Base-by-base conservation (phyloP, 23 tunicate genomes). In the Trididemnum nubilum region DNA sequence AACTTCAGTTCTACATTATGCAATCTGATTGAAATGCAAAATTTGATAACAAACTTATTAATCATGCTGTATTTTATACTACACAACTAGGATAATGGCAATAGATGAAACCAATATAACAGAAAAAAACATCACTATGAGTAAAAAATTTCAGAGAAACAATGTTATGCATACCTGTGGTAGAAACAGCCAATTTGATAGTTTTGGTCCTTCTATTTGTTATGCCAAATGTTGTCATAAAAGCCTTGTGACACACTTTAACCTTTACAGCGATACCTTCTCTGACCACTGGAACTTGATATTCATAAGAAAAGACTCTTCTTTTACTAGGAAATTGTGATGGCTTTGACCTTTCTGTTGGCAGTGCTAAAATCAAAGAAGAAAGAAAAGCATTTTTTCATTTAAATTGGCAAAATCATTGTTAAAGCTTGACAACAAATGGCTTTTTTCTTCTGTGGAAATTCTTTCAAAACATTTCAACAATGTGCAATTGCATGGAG, bases 211-310 rank as follows among this genome's bases (percentile, higher is more conserved):
- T 61, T 61, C 26, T 3, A 61, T 61, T 61, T 61, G 67, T 21
- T 12, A 61, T 61, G 67, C 67, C 67, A 61, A 61, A 61, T 61
- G n/a, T 61, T 61, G 29, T 12, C n/a, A n/a, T n/a, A 61, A 61
- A 61, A 61, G 67, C 67, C 26, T 61, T 61, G 67, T 61, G 67
- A n/a, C 67, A 61, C 3, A 61, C 67, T 61, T 61, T 61, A 12
- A 61, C 22, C n/a, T 61, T 61, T 12, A 61, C 67, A 15, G n/a
- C 22, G 5, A 26, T 26, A 61, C 29, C 67, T 61, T 61, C 29
- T 61, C 67, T 61, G 29, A 12, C 22, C 26, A 61, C 67, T 22
- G 67, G 67, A 61, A 24, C 67, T 12, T 3, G 26, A n/a, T 61
- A 61, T 5, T 61, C 67, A 61, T 61, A 24, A 23, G 67, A 61